Conservation (phyloP, 92 coral and sea anemone species). For the Epizoanthus stellaris region DNA sequence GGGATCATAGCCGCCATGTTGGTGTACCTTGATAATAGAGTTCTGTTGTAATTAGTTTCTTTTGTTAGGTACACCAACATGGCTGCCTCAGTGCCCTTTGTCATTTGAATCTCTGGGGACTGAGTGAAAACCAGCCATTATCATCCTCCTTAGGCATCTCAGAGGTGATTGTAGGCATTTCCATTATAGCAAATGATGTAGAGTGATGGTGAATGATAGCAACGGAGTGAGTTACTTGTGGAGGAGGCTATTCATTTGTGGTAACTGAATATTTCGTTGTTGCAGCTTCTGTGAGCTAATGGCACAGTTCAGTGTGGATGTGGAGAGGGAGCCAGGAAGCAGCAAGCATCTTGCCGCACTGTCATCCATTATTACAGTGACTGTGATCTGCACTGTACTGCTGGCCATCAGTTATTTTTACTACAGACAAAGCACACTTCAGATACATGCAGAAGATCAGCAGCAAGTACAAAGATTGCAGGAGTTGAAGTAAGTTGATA, state of each 20-base stretch:
- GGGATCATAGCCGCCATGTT: too few species aligned
- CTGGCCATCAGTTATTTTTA: conserved; percentile 64
- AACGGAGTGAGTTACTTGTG: too few species aligned
- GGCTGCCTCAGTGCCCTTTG: too few species aligned
- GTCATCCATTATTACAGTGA: conserved; percentile 60
- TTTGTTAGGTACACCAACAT: too few species aligned
- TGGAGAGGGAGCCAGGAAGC: conserved; percentile 43
- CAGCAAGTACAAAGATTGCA: conserved; percentile 73
- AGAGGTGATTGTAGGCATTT: too few species aligned
- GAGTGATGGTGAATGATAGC: too few species aligned
- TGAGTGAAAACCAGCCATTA: too few species aligned
- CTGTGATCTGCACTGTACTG: conserved; percentile 56
- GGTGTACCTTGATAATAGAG: too few species aligned
- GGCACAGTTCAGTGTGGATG: conserved; percentile 72
- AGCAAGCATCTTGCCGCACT: conserved; percentile 62
- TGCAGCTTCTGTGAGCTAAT: conserved; percentile 77
- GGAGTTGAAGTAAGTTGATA: conserved; percentile 73
- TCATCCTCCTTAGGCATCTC: too few species aligned
- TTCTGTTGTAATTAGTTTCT: too few species aligned
- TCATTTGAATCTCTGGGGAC: too few species aligned
- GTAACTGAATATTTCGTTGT: neutral
- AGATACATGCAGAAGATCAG: conserved; percentile 73
- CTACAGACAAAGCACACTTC: conserved; percentile 71
- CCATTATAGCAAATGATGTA: too few species aligned
- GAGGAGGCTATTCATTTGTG: neutral